phyloP scores from a whole-genome alignment of 2,888 invertebrate genomes.

The Lithophane leautieri region DNA sequence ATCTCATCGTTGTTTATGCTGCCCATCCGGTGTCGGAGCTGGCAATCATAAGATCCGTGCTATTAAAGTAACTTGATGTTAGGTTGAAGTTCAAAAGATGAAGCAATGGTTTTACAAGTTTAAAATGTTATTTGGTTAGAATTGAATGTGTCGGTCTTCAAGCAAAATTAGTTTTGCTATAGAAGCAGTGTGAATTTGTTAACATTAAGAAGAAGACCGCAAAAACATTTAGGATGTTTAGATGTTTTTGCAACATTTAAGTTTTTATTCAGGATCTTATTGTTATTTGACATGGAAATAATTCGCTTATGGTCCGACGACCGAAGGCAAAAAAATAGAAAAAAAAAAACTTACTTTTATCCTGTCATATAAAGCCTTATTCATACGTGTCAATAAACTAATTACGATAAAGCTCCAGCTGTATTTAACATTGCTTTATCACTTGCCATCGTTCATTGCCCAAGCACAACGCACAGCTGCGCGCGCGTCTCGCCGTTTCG shows the following conservation, averaged over 20 bases:
- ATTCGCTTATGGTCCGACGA: no score
- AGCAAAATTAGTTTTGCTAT: background rate
- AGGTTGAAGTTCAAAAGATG: conserved; percentile 17
- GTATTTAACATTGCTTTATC: conserved; percentile 51
- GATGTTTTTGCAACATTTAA: background rate
- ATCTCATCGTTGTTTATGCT: conserved; percentile 53
- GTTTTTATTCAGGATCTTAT: background rate
- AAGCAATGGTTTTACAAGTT: background rate
- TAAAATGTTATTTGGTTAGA: conserved; percentile 9
- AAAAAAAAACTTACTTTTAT: background rate
- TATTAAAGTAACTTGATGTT: conserved; percentile 21
- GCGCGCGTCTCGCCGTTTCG: conserved; percentile 47
- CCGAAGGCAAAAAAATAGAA: no score
- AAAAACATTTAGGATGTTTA: background rate
- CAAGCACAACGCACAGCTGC: conserved; percentile 71
- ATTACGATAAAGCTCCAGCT: conserved; percentile 57
- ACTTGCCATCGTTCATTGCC: conserved; percentile 55
- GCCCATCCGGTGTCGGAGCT: conserved; percentile 49
- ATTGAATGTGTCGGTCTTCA: background rate
- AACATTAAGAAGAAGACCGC: background rate
- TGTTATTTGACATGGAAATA: no score
- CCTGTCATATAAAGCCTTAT: conserved; percentile 2
- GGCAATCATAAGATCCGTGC: conserved; percentile 6
- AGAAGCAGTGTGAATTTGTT: background rate
- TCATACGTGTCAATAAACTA: conserved; percentile 33